Evolutionary conservation across 2,113 vertebrate species (phyloP), one percentile per base, ranked within the genome.

Genomic region (Spheniscus mendiculus): DNA sequence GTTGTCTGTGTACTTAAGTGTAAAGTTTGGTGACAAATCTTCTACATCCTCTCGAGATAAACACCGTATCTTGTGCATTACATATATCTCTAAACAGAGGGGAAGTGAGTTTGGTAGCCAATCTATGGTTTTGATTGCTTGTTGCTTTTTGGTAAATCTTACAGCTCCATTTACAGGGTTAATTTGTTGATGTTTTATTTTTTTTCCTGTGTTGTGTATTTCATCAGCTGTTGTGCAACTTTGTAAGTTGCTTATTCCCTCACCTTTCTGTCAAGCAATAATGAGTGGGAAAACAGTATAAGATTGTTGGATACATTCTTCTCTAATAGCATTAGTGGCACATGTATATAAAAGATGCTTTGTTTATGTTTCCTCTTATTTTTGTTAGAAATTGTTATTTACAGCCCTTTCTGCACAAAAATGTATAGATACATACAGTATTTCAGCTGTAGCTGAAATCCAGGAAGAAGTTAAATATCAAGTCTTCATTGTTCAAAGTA

Each of bases 31-130:
- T 91, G 70, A 52, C 16, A 30, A 49, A 71, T 66, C 11, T 42
- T 67, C 59, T 76, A 29, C 17, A 38, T 56, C 34, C 6, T 78
- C 36, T 72, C 6, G 42, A 61, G 47, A 63, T 14, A 63, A 95
- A 44, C 11, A n/a, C 8, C 0, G 0, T 55, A 10, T 88, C 36
- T 79, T 47, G 26, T 47, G 7, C 1, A 0, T 71, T 93, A 50
- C 36, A 13, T 85, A 1, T 14, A 15, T 71, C 47, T 81, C 36
- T 59, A 47, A 87, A 49, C 27, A 62, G 30, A 59, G 10, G 11
- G 25, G 6, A 90, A 83, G 38, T 45, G 6, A 44, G 9, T 52
- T 87, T 63, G 36, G 21, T 40, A 81, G 38, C 14, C 49, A 56
- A 1, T 73, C 32, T 81, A 2, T 26, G 22, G 20, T 9, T 86